Conservation (phyloP, 2,113 vertebrate genomes). For the Epinephelus lanceolatus region DNA sequence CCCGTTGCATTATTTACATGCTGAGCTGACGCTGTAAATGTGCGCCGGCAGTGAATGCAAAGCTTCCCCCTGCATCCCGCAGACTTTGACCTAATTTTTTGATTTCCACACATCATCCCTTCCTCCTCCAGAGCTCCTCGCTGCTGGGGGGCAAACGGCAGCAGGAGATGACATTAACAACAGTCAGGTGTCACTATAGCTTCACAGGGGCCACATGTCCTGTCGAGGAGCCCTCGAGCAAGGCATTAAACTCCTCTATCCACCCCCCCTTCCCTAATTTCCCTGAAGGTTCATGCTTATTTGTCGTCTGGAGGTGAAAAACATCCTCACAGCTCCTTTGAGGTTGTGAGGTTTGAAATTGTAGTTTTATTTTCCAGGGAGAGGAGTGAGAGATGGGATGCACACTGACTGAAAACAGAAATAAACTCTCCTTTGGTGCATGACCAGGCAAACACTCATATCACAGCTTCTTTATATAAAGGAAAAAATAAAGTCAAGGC, state of each 20-base stretch:
- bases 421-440: too few species aligned
- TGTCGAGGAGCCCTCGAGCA: constrained; percentile 2
- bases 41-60: constrained; percentile 3
- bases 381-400: neutral
- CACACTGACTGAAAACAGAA: too few species aligned
- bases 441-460: too few species aligned
- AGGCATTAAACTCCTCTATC: neutral
- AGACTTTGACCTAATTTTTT: constrained; percentile 72
- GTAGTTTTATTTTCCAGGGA: neutral
- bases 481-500: too few species aligned
- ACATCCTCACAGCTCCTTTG: neutral
- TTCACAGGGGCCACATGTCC: neutral
- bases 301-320: neutral
- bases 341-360: neutral
- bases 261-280: too few species aligned
- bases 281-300: neutral
- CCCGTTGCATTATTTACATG: constrained; percentile 68
- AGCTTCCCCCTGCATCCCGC: constrained; percentile 31
- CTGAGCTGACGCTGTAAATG: constrained; percentile 37
- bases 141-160: neutral
- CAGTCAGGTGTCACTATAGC: constrained; percentile 25
- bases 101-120: constrained; percentile 52
- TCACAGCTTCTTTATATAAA: too few species aligned
- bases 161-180: neutral
- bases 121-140: constrained; percentile 2